Conservation (phyloP, 2,113 vertebrate species). For the Oceanodroma tethys region DNA sequence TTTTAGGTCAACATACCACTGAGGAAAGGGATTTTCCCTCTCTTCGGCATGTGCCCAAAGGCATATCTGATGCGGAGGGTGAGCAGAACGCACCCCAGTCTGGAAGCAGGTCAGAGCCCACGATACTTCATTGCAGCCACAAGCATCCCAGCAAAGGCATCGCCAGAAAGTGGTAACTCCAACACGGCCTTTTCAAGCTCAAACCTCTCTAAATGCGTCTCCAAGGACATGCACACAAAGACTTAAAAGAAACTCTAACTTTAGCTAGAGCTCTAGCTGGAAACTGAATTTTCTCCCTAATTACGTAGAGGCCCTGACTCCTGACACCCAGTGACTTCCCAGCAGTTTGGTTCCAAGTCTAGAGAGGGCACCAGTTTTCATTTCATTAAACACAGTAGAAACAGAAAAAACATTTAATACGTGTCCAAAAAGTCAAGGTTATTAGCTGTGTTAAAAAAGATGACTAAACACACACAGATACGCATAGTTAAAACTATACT, state of each 20-base stretch:
- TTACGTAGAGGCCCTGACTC: not conserved
- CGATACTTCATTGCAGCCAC: not conserved
- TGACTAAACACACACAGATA: not conserved
- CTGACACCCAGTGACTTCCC: not conserved
- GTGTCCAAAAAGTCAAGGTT: not conserved
- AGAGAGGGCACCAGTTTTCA: not conserved
- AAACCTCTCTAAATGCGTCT: not conserved
- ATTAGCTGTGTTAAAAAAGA: not conserved
- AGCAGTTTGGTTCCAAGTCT: not conserved
- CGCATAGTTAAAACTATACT: not conserved
- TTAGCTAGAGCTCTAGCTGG: not conserved
- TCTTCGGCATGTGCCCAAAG: not conserved
- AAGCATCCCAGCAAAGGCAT: not conserved
- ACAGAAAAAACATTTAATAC: not conserved
- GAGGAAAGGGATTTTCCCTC: not conserved
- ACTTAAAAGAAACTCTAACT: not conserved
- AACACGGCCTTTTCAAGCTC: not conserved
- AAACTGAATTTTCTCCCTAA: not conserved
- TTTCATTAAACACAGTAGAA: not conserved
- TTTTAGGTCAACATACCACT: not conserved
- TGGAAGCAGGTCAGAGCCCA: not conserved
- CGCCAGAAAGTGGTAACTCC: not conserved
- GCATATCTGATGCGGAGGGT: not conserved
- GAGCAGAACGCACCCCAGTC: fast-evolving
- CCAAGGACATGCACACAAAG: not conserved